A percentile compares a stretch with the other conserved stretches of the same genome.
These are phyloP conservation scores for Noturus placidus DNA, from an alignment of 2,113 vertebrate genomes.

Conservation along the genomic window DNA sequence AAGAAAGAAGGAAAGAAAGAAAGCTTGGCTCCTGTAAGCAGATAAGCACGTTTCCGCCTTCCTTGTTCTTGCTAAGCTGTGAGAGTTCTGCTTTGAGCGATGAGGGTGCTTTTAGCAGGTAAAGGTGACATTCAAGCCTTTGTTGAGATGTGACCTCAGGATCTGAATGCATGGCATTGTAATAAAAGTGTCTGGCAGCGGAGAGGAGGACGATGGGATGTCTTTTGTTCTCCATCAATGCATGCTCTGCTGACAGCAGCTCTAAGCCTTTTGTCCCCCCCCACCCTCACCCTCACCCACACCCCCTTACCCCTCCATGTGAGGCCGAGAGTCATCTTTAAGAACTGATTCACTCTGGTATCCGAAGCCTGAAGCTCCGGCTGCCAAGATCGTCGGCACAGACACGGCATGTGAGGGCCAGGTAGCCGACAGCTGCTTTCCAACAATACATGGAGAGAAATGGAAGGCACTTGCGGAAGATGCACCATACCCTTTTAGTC, in stretches of 20 bases:
- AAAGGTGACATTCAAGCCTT: conserved; percentile 47
- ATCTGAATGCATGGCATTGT: conserved; percentile 40
- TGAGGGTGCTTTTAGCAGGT: conserved; percentile 36
- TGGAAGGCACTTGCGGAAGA: conserved; percentile 75
- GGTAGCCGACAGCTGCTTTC: conserved; percentile 76
- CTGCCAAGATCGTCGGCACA: conserved; percentile 74
- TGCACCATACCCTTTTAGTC: conserved; percentile 70
- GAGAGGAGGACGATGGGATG: conserved; percentile 44
- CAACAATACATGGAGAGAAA: conserved; percentile 73
- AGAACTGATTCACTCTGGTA: conserved; percentile 77
- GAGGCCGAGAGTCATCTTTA: conserved; percentile 75
- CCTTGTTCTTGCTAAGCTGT: conserved; percentile 10
- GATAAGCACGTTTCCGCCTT: conserved; percentile 2
- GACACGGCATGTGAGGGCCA: conserved; percentile 70
- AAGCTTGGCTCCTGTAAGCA: conserved; percentile 16
- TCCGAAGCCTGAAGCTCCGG: conserved; percentile 68
- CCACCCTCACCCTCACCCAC: conserved; percentile 63
- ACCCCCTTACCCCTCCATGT: conserved; percentile 64
- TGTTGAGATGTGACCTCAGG: conserved; percentile 37
- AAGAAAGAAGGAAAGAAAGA: conserved; percentile 30
- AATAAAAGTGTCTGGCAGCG: conserved; percentile 45
- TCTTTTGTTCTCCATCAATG: conserved; percentile 73
- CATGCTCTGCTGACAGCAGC: conserved; percentile 72
- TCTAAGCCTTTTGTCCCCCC: conserved; percentile 66
- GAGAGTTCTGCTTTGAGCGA: neutral